A percentile compares a stretch with the other conserved stretches of the same genome.
These are phyloP conservation scores for Menura novaehollandiae DNA, from an alignment of 2,113 vertebrate species.

Conservation along the genomic window DNA sequence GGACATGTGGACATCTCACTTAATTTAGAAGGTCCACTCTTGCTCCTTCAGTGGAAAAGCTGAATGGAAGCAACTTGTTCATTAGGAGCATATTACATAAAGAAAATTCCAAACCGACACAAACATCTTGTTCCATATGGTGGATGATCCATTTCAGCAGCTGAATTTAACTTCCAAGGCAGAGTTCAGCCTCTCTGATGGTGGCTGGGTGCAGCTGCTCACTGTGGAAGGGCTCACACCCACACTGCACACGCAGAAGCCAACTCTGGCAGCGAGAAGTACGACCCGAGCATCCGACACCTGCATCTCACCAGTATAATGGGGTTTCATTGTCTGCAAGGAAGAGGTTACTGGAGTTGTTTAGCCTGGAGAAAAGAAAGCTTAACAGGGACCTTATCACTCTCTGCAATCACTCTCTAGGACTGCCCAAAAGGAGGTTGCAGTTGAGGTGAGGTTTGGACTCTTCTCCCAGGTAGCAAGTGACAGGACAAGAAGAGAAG, in stretches of 20 bases:
- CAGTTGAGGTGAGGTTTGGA: background rate
- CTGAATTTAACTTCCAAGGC: background rate
- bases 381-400: too few species aligned
- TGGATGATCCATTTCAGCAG: background rate
- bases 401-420: too few species aligned
- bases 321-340: background rate
- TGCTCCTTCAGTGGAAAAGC: background rate
- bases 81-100: background rate
- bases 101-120: background rate
- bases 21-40: background rate
- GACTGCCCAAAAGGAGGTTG: fast-evolving
- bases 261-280: fast-evolving
- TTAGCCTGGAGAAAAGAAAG: background rate
- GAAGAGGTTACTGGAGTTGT: background rate
- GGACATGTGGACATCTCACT: fast-evolving
- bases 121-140: fast-evolving
- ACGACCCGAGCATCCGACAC: fast-evolving
- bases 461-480: background rate
- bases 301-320: background rate
- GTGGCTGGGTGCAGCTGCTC: background rate
- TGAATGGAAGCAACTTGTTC: background rate
- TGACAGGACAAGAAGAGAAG: background rate
- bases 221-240: background rate
- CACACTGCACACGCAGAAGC: background rate
- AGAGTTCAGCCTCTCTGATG: background rate